phyloP scores from a whole-genome alignment of 2,113 vertebrate species.

The Aleadryas rufinucha region DNA sequence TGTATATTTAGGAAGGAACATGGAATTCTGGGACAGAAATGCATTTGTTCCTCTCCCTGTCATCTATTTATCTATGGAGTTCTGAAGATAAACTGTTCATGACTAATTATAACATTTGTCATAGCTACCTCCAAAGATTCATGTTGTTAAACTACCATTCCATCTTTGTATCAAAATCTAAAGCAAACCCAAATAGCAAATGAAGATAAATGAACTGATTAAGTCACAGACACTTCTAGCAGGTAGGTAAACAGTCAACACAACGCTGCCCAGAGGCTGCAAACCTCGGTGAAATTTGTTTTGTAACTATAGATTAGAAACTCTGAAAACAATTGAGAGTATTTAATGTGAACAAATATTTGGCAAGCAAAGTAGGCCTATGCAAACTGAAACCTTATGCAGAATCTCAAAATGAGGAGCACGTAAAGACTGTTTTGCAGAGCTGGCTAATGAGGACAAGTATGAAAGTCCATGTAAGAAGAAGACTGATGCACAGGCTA shows the following conservation, averaged over 20 bases:
- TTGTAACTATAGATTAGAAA: not conserved
- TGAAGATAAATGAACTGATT: constrained; percentile 53
- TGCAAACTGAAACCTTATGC: not conserved
- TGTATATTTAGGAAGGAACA: not conserved
- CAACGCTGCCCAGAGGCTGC: not conserved
- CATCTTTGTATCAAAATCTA: not conserved
- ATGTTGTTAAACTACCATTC: not conserved
- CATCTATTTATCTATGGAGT: not conserved
- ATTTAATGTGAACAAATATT: not conserved
- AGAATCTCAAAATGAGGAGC: not conserved
- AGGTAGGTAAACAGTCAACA: not conserved
- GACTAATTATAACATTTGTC: not conserved
- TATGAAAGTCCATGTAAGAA: not conserved
- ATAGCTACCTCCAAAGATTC: not conserved
- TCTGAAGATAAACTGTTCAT: not conserved
- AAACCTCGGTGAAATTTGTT: not conserved
- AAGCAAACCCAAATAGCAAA: constrained; percentile 24
- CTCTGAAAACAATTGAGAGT: not conserved
- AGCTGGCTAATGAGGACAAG: not conserved
- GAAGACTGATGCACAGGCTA: not conserved
- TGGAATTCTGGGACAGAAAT: not conserved
- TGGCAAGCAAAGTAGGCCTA: not conserved
- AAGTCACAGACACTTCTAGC: not conserved
- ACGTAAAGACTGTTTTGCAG: not conserved
- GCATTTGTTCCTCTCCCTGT: not conserved